phyloP scores from a whole-genome alignment of 2,797 vertebrate genomes.

The Meda fulgida region DNA sequence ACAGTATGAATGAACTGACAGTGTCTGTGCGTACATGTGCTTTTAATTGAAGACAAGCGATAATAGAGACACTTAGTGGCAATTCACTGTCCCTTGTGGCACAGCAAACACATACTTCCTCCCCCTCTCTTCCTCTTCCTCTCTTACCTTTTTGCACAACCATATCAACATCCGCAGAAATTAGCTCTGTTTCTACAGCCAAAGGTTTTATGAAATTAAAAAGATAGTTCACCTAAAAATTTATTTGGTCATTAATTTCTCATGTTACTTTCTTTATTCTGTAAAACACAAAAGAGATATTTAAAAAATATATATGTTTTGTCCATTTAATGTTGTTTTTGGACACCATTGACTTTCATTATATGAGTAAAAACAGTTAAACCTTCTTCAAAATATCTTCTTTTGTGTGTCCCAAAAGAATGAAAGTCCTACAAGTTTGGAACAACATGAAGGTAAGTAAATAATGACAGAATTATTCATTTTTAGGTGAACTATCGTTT shows the following conservation, averaged over 20 bases:
- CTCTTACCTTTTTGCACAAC: conserved; percentile 9
- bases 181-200: background rate
- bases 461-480: background rate
- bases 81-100: conserved; percentile 55
- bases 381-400: background rate
- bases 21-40: conserved; percentile 48
- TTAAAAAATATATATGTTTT: no score
- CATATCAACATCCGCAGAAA: conserved; percentile 12
- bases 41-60: conserved; percentile 58
- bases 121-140: conserved; percentile 44
- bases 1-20: conserved; percentile 49
- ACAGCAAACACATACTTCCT: conserved; percentile 38
- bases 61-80: conserved; percentile 57
- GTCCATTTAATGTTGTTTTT: background rate
- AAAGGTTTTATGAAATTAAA: background rate
- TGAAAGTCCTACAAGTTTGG: background rate
- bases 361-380: background rate
- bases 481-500: background rate
- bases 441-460: background rate
- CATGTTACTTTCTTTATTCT: background rate
- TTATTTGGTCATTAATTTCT: background rate
- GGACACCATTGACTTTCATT: background rate
- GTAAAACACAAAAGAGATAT: background rate
- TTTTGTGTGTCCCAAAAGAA: background rate
- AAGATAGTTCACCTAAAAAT: background rate